Evolutionary conservation across 1,140 invertebrate species (phyloP).

Genomic region (Cheumatopsyche charites): DNA sequence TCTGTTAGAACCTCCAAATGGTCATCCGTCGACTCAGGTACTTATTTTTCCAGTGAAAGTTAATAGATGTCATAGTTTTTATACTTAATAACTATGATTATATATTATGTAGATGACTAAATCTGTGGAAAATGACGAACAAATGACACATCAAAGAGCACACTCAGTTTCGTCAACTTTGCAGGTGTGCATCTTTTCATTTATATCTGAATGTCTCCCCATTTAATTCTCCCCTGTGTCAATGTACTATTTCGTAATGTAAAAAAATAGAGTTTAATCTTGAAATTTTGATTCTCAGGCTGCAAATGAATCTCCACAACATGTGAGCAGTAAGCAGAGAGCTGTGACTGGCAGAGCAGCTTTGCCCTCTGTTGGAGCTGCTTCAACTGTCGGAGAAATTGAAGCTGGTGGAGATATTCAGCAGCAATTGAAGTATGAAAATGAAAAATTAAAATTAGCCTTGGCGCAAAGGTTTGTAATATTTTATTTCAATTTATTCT

Average conservation of each 20-base stretch:
- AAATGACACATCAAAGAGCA: conserved; percentile 57
- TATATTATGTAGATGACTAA: conserved; percentile 49
- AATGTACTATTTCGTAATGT: not conserved
- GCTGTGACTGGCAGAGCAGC: conserved; percentile 37
- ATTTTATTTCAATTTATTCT: not conserved
- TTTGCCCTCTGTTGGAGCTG: conserved; percentile 48
- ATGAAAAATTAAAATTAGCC: conserved; percentile 93
- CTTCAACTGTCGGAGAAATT: conserved; percentile 51
- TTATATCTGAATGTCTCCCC: not conserved
- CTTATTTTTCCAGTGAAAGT: not conserved
- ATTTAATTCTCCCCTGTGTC: not conserved
- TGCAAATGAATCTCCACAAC: conserved; percentile 44
- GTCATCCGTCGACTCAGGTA: conserved; percentile 27
- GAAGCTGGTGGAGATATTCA: conserved; percentile 66
- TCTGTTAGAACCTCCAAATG: conserved; percentile 61
- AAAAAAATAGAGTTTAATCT: not conserved
- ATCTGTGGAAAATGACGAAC: conserved; percentile 54
- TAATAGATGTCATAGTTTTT: not conserved
- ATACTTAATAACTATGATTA: conserved; percentile 13
- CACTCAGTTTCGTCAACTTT: conserved; percentile 57
- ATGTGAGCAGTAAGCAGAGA: conserved; percentile 24
- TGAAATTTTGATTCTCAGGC: not conserved
- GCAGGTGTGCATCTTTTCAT: conserved; percentile 50
- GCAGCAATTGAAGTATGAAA: conserved; percentile 95
- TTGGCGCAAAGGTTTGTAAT: conserved; percentile 85